These are phyloP conservation scores for Drosophila atripex DNA, from an alignment of 2,888 invertebrate genomes.

Conservation along the genomic window DNA sequence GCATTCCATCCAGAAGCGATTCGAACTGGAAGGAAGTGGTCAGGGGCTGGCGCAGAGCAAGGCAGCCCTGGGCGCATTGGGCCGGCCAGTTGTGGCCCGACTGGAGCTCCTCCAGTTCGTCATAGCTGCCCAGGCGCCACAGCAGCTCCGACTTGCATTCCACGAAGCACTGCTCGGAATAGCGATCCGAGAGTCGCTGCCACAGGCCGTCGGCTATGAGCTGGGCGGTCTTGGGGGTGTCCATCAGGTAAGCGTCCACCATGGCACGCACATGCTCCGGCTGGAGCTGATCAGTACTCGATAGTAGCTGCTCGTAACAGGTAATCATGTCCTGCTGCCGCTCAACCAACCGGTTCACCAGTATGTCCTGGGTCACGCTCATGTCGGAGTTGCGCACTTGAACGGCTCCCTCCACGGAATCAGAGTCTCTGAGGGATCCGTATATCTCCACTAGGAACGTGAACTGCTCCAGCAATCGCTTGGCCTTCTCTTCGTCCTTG, in stretches of 20 bases:
- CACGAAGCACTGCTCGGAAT: conserved; percentile 87
- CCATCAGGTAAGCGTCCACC: conserved; percentile 93
- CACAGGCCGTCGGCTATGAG: conserved; percentile 89
- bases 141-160: conserved; percentile 92
- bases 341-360: conserved; percentile 93
- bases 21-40: conserved; percentile 58
- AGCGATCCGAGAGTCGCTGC: conserved; percentile 86
- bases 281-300: conserved; percentile 85
- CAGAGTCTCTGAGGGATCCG: conserved; percentile 94
- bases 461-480: conserved; percentile 86
- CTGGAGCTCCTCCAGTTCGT: conserved; percentile 88
- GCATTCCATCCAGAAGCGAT: conserved; percentile 76
- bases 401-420: conserved; percentile 93
- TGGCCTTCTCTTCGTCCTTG: conserved; percentile 82
- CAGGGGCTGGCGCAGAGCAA: conserved; percentile 85
- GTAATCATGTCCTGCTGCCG: conserved; percentile 92
- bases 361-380: conserved; percentile 91
- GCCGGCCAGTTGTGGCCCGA: conserved; percentile 88
- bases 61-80: conserved; percentile 89
- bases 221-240: conserved; percentile 93
- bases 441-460: conserved; percentile 91
- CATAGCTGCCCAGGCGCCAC: conserved; percentile 94
- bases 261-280: conserved; percentile 86
- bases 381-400: conserved; percentile 91
- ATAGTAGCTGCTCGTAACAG: conserved; percentile 93